Percentiles rank a stretch among this genome's conserved stretches.
Evolutionary conservation across 2,888 invertebrate species (phyloP).

Genomic region (Rutpela maculata): DNA sequence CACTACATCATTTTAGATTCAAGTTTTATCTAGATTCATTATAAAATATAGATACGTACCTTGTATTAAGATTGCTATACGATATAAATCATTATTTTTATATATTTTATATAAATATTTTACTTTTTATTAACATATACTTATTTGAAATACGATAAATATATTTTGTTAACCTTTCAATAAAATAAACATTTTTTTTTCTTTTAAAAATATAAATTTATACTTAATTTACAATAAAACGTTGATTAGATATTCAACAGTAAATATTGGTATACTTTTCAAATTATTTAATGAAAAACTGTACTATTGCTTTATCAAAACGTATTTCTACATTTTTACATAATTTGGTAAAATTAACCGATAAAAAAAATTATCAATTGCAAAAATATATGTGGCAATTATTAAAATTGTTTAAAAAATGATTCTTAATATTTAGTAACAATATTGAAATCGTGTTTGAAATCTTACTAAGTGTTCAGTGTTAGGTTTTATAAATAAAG

Average conservation of each 20-base stretch:
- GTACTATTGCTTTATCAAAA: not conserved
- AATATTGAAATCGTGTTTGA: not conserved
- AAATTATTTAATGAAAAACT: constrained; percentile 2
- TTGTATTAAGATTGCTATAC: too few species aligned
- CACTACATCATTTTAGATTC: too few species aligned
- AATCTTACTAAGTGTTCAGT: not conserved
- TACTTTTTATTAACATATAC: constrained; percentile 5
- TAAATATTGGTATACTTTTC: constrained; percentile 10
- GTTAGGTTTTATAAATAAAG: not conserved
- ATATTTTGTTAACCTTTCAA: constrained; percentile 33
- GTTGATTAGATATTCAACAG: constrained; percentile 26
- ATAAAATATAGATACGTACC: too few species aligned
- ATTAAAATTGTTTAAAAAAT: constrained; percentile 2
- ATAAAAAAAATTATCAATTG: constrained; percentile 5
- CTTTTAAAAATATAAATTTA: constrained; percentile 22
- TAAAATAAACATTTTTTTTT: constrained; percentile 24
- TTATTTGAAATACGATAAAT: constrained; percentile 16
- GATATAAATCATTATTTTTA: not conserved
- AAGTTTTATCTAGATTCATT: too few species aligned
- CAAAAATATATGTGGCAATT: constrained; percentile 12
- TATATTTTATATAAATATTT: not conserved
- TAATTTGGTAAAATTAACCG: constrained; percentile 1
- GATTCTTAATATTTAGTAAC: not conserved
- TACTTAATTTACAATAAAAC: constrained; percentile 22
- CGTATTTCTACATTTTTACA: not conserved